A percentile compares a stretch with the other conserved stretches of the same genome.
Evolutionary conservation across 2,113 vertebrate genomes (phyloP).

Genomic region (Malaclemys terrapin): DNA sequence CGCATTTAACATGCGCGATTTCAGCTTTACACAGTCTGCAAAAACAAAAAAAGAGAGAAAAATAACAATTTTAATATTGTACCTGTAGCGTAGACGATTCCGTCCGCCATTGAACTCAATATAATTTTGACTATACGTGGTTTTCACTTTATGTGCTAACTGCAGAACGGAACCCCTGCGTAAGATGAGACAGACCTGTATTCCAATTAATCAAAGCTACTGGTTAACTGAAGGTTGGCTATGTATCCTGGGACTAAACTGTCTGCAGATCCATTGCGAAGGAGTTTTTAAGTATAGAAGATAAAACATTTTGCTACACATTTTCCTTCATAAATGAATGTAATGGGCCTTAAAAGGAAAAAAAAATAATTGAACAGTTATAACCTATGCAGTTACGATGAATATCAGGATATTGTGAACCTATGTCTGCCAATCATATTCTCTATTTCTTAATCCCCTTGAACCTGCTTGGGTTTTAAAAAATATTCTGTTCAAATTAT

Average conservation of each 20-base stretch:
- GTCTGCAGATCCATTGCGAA: neutral
- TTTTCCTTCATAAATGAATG: neutral
- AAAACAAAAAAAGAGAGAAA: too few relatives aligned
- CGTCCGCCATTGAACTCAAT: too few relatives aligned
- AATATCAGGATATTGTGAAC: neutral
- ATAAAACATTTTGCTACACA: neutral
- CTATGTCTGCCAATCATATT: neutral
- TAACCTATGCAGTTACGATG: neutral
- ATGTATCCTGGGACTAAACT: neutral
- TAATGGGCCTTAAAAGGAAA: rapidly evolving
- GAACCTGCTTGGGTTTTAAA: neutral
- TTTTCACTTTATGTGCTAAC: too few relatives aligned
- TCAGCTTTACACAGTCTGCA: too few relatives aligned
- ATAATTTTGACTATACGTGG: too few relatives aligned
- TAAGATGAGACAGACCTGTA: neutral
- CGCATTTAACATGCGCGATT: too few relatives aligned
- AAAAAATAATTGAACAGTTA: neutral
- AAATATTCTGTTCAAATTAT: neutral
- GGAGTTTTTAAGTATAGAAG: neutral
- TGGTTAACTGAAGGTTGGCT: neutral
- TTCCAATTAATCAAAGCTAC: neutral
- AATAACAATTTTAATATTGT: too few relatives aligned
- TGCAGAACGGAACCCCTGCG: too few relatives aligned
- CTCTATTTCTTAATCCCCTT: neutral
- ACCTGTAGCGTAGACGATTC: too few relatives aligned